These are phyloP conservation scores for Branchellion lobata DNA, from an alignment of 2,888 invertebrate species.

Conservation along the genomic window DNA sequence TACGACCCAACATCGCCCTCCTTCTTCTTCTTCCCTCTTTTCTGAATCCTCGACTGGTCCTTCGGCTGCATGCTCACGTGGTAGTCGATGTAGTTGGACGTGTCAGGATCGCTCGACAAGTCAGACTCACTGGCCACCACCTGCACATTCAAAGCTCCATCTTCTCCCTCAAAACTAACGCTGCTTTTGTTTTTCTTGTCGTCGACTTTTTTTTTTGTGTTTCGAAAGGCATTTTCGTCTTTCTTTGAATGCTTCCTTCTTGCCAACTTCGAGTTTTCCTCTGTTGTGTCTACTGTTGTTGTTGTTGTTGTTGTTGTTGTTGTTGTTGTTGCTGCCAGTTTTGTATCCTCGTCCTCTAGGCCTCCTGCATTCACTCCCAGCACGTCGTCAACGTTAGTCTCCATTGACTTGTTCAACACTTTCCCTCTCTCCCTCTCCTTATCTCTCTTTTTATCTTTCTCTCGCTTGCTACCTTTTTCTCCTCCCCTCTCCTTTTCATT, in stretches of 20 bases:
- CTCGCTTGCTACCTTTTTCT: neutral
- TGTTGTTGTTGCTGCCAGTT: too few relatives aligned
- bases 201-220: neutral
- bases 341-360: neutral
- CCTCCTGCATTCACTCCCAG: neutral
- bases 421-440: neutral
- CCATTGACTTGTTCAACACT: constrained; percentile 22
- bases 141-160: neutral
- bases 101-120: constrained; percentile 12
- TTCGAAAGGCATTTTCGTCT: neutral
- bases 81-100: constrained; percentile 33
- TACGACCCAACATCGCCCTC: neutral
- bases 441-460: constrained; percentile 1
- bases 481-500: neutral
- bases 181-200: neutral
- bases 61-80: constrained; percentile 16
- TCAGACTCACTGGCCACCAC: constrained; percentile 23
- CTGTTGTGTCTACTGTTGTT: neutral
- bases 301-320: neutral
- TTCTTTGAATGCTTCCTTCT: neutral
- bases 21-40: constrained; percentile 8
- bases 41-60: neutral
- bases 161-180: too few relatives aligned
- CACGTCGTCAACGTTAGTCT: constrained; percentile 33
- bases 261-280: too few relatives aligned